Base-by-base conservation (phyloP, 2,797 vertebrate species). In the Coracias cyanogaster region DNA sequence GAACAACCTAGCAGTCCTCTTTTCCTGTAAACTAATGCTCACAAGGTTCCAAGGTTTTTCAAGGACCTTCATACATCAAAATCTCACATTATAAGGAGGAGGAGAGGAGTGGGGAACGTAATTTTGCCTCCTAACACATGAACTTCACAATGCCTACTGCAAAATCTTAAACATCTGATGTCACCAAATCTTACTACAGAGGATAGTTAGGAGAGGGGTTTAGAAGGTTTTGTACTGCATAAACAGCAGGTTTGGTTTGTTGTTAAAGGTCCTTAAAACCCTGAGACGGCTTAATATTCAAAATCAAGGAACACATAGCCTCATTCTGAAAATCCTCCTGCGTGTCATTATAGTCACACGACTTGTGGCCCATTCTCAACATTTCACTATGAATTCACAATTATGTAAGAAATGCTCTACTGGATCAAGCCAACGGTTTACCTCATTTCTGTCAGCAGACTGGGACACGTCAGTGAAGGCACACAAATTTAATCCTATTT, bases 181-280 rank as follows among this genome's bases (percentile, higher is more conserved):
- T 33, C 16, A 21, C 7, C 4, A 14, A 31, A 1, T n/a, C 15
- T 48, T 55, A 51, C 1, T 15, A 24, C 1, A 2, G 4, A 82
- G 13, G 9, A 62, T 11, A 52, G 6, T 13, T 24, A 31, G 4
- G 4, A 43, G 6, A 61, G 16, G 4, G 5, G 3, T 37, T 85
- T 45, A 31, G 15, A 43, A 60, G 3, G 4, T 33, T 7, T 46
- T 28, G 37, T 35, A 20, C 7, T 41, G 28, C 67, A 64, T 9
- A 14, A 70, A 25, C 3, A 69, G 15, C 24, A 74, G 13, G 12
- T 49, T 52, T 39, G 8, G 1, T 7, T 49, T 62, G 2, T 5
- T 60, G 73, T 39, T 18, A 46, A 37, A 77, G 12, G n/a, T 39
- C 16, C 16, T 61, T 21, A 5, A 65, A 76, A 10, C 2, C 0